Conservation (phyloP, 2,888 invertebrate genomes). For the Drosophila lutescens region DNA sequence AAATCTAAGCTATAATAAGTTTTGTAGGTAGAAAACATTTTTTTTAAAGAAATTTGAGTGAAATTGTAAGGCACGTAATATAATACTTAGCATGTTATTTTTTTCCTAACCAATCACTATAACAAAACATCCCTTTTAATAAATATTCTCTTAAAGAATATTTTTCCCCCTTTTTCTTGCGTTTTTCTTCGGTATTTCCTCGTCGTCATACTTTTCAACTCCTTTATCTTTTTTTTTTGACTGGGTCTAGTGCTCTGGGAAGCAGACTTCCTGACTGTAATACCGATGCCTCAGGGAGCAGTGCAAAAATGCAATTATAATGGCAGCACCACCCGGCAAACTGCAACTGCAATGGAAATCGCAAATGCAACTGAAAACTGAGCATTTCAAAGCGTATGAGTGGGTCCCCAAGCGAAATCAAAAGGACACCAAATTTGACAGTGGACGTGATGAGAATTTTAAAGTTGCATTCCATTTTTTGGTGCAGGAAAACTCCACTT, state of each 20-base stretch:
- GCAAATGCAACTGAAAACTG: constrained; percentile 4
- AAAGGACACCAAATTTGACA: constrained; percentile 2
- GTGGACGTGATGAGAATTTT: constrained; percentile 17
- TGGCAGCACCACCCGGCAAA: constrained; percentile 8
- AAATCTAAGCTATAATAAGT: too few relatives aligned
- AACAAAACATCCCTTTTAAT: too few relatives aligned
- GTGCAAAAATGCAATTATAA: constrained; percentile 65
- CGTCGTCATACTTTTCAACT: constrained; percentile 7
- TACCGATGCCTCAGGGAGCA: constrained; percentile 9
- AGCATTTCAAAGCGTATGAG: constrained; percentile 23
- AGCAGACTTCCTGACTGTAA: constrained; percentile 10
- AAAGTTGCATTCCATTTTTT: neutral
- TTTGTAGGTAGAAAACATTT: too few relatives aligned
- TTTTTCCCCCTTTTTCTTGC: neutral
- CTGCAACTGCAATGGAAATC: constrained; percentile 9
- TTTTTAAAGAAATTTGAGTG: too few relatives aligned
- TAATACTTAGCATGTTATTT: too few relatives aligned
- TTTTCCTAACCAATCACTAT: too few relatives aligned
- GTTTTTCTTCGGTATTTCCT: neutral
- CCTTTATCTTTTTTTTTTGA: neutral
- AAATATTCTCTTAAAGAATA: neutral
- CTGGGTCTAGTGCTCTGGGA: neutral
- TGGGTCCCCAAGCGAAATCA: constrained; percentile 7
- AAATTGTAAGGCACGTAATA: too few relatives aligned
- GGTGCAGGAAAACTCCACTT: neutral